Evolutionary conservation across 2,113 vertebrate species (phyloP).

Genomic region (Polypterus senegalus): DNA sequence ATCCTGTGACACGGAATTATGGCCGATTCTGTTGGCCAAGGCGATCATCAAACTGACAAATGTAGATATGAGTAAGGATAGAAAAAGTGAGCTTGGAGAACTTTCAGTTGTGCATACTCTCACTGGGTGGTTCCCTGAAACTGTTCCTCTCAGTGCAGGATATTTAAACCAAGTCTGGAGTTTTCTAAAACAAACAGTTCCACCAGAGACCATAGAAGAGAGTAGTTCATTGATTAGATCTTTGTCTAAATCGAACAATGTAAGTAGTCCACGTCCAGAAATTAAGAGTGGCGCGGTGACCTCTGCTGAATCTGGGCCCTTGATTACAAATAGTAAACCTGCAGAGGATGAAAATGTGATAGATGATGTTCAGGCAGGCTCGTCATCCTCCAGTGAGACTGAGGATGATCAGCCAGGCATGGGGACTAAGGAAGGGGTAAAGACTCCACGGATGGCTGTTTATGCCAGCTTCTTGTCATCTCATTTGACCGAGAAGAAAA

Average conservation of each 20-base stretch:
- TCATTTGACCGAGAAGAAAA: conserved; percentile 46
- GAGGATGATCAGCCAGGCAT: too few species aligned
- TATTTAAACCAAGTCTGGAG: conserved; percentile 57
- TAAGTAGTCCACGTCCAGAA: too few species aligned
- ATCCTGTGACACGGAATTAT: conserved; percentile 64
- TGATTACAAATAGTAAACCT: too few species aligned
- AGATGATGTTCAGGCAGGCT: too few species aligned
- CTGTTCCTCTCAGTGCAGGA: conserved; percentile 57
- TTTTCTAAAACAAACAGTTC: conserved; percentile 58
- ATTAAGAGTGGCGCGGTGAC: too few species aligned
- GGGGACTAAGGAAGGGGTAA: too few species aligned
- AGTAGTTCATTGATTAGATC: too few species aligned
- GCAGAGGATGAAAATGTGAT: too few species aligned
- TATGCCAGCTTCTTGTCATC: conserved; percentile 62
- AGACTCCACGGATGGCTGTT: conserved; percentile 41
- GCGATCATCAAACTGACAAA: conserved; percentile 80
- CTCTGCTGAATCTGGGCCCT: too few species aligned
- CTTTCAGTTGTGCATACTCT: conserved; percentile 70
- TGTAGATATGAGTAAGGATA: conserved; percentile 35
- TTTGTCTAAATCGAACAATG: too few species aligned
- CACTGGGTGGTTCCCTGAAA: conserved; percentile 82
- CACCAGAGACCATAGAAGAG: conserved; percentile 15
- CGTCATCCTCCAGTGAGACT: too few species aligned
- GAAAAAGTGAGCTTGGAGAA: conserved; percentile 59
- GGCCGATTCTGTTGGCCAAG: conserved; percentile 88